Conservation (phyloP, 1,140 invertebrate species). For the Brachionus rubens region DNA sequence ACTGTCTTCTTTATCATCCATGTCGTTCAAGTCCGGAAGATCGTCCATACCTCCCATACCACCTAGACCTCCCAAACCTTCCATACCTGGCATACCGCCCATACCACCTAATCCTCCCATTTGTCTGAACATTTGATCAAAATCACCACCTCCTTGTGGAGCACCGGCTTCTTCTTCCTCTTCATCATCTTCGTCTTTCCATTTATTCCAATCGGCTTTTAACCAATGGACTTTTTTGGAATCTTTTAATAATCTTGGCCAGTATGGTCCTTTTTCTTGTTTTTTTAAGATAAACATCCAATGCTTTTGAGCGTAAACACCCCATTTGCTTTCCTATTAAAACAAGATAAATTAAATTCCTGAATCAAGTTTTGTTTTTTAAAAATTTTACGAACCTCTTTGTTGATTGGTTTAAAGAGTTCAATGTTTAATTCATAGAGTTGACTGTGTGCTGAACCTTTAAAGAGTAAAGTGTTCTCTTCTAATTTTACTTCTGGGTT, state of each 20-base stretch:
- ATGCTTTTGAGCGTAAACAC: conserved; percentile 69
- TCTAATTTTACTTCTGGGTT: conserved; percentile 78
- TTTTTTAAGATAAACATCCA: conserved; percentile 73
- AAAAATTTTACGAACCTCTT: not conserved
- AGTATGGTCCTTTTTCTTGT: conserved; percentile 72
- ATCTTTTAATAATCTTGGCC: conserved; percentile 80
- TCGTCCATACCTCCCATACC: conserved; percentile 37
- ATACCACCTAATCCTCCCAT: conserved; percentile 49
- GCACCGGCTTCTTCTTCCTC: conserved; percentile 60
- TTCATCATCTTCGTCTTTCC: conserved; percentile 86
- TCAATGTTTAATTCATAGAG: conserved; percentile 24
- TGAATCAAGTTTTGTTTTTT: not conserved
- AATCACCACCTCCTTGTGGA: not conserved
- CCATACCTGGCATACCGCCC: not conserved
- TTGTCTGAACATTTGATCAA: conserved; percentile 45
- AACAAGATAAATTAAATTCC: conserved; percentile 47
- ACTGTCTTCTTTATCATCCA: conserved; percentile 45
- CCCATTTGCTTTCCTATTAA: conserved; percentile 62
- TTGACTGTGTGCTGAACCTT: conserved; percentile 53
- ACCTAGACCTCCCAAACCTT: not conserved
- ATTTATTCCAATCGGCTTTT: conserved; percentile 92
- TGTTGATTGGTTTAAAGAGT: conserved; percentile 2
- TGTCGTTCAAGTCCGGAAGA: conserved; percentile 58
- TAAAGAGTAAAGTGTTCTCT: conserved; percentile 75
- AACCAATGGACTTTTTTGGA: conserved; percentile 86